Percentiles rank a stretch among this genome's conserved stretches.
phyloP scores from a whole-genome alignment of 2,113 vertebrate species.

The Notarius quadriscutis region DNA sequence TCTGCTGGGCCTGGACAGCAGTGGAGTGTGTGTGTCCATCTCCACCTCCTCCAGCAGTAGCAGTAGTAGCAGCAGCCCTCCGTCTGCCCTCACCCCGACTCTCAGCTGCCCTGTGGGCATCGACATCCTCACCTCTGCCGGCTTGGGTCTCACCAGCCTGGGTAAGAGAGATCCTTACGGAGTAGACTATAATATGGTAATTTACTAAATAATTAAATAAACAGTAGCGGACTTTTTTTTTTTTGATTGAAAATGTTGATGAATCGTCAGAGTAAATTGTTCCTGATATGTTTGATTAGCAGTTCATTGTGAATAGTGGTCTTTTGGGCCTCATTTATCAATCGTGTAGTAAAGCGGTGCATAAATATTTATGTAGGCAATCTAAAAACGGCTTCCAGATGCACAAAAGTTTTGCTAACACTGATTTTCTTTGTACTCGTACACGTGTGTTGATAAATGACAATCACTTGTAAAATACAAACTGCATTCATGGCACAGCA shows the following conservation, averaged over 20 bases:
- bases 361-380: not conserved
- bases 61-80: conserved; percentile 50
- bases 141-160: conserved; percentile 93
- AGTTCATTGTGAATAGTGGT: not conserved
- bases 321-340: not conserved
- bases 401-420: not conserved
- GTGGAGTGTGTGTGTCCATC: conserved; percentile 76
- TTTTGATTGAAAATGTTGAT: not conserved
- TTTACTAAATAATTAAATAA: not conserved
- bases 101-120: conserved; percentile 88
- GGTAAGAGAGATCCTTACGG: conserved; percentile 71
- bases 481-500: not conserved
- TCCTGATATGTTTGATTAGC: not conserved
- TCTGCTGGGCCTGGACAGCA: conserved; percentile 94
- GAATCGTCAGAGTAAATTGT: not conserved
- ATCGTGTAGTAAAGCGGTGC: not conserved
- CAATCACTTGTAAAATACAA: not conserved
- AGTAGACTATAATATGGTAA: not conserved
- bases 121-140: conserved; percentile 94
- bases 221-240: not conserved
- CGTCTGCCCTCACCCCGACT: conserved; percentile 66
- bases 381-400: not conserved
- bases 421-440: not conserved
- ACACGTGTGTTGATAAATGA: not conserved
- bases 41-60: conserved; percentile 42